Evolutionary conservation across 2,888 invertebrate genomes (phyloP), one percentile per base, ranked within the genome.

Genomic region (Crematogaster levior): DNA sequence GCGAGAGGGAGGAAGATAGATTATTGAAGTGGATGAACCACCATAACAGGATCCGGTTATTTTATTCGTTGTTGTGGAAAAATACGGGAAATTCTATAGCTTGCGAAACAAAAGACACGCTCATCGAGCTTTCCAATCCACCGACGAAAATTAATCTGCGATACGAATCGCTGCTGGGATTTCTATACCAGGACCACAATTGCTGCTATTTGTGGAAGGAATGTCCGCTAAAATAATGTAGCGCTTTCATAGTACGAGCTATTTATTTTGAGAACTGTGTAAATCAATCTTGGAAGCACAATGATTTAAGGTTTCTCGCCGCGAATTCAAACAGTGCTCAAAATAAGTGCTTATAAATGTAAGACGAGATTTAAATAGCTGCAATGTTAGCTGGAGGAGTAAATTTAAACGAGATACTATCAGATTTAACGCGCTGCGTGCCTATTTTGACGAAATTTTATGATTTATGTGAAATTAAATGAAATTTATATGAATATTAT

Each of bases 1-100:
- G 21, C n/a, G 12, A 21, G 53, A 53, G 24, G n/a, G 27, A 43
- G 40, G 6, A 66, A 68, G 60, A 79, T 77, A 43, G 53, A 66
- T 77, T 21, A 18, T 15, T 34, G 18, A 5, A 75, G 40, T 37
- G 27, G 21, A 65, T 18, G 56, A 43, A 6, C 18, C 15, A 56
- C 15, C 51, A 40, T 58, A 77, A 68, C 68, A 7, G 21, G 18
- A 68, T 65, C 21, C 24, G 18, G 56, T 68, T 56, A 53, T 68
- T 46, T 68, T 30, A 30, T 68, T 56, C 56, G 68, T 12, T 18
- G 18, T 77, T 34, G 77, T 51, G 37, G 68, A 79, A 79, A 68
- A 79, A 56, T 79, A 34, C 43, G 21, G 24, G 7, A 56, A 43
- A 56, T 48, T 56, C 56, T 43, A 66, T 43, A 18, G 56, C 21